phyloP scores from a whole-genome alignment of 2,113 vertebrate species.

The Saccopteryx bilineata region DNA sequence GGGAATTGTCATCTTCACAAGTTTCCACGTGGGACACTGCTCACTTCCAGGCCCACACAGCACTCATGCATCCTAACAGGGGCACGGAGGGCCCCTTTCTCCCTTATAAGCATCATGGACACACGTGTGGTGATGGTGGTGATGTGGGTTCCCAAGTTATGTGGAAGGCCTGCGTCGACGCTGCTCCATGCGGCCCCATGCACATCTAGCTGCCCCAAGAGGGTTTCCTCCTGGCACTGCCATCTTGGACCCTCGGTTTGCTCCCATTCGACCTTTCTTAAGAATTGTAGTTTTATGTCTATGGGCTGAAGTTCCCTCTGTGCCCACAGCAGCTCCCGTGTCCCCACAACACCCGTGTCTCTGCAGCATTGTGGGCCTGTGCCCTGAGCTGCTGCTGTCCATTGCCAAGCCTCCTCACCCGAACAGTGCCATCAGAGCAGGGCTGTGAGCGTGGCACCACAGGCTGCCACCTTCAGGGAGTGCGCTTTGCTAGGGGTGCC shows the following conservation, averaged over 20 bases:
- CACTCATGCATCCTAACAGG: no score
- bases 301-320: background rate
- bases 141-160: background rate
- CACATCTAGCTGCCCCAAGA: background rate
- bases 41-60: no score
- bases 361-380: background rate
- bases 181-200: background rate
- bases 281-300: background rate
- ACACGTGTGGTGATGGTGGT: background rate
- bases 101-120: background rate
- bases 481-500: background rate
- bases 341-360: background rate
- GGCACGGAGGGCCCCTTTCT: background rate
- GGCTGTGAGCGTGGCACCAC: background rate
- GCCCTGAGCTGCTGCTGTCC: background rate
- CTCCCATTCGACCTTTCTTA: background rate
- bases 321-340: background rate
- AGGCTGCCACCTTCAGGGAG: no score
- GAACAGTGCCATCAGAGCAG: background rate
- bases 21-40: background rate
- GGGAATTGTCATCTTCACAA: background rate
- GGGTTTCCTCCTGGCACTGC: background rate
- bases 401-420: background rate
- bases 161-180: background rate
- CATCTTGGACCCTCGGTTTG: no score